Evolutionary conservation across 64 coral and sea anemone species (phyloP).

Genomic region (Montipora efflorescens): DNA sequence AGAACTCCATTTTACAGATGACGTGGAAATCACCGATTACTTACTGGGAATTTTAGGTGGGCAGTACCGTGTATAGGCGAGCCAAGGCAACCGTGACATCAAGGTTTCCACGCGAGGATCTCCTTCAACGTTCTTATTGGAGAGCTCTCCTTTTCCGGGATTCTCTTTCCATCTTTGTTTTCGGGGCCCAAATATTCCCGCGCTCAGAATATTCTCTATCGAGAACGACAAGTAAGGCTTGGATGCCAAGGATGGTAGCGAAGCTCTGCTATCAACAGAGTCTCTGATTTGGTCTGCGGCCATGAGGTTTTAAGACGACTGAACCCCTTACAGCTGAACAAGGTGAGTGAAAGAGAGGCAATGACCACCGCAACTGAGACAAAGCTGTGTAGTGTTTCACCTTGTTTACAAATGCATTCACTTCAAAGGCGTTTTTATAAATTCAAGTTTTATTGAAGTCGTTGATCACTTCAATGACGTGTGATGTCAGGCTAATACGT

Average conservation of each 20-base stretch:
- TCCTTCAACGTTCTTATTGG: not conserved
- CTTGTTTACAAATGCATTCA: slow-evolving; percentile 69
- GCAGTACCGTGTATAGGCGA: slow-evolving; percentile 72
- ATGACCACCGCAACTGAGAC: slow-evolving; percentile 11
- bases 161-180: not conserved
- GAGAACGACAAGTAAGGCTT: slow-evolving; percentile 68
- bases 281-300: slow-evolving; percentile 11
- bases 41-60: slow-evolving; percentile 80
- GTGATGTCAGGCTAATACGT: slow-evolving; percentile 65
- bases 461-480: slow-evolving; percentile 77
- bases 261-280: not conserved
- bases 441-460: slow-evolving; percentile 77
- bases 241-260: slow-evolving; percentile 1
- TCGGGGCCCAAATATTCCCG: slow-evolving; percentile 36
- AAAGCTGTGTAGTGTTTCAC: slow-evolving; percentile 63
- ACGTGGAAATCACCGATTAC: not conserved
- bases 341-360: not conserved
- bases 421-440: slow-evolving; percentile 51
- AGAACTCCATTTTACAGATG: not conserved
- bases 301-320: slow-evolving; percentile 28
- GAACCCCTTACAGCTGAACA: slow-evolving; percentile 42
- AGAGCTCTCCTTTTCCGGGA: slow-evolving; percentile 8
- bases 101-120: slow-evolving; percentile 13
- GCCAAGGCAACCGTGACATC: slow-evolving; percentile 58
- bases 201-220: slow-evolving; percentile 70